Evolutionary conservation across 2,888 invertebrate species (phyloP), one percentile per base, ranked within the genome.

Genomic region (Cerastis leucographa): DNA sequence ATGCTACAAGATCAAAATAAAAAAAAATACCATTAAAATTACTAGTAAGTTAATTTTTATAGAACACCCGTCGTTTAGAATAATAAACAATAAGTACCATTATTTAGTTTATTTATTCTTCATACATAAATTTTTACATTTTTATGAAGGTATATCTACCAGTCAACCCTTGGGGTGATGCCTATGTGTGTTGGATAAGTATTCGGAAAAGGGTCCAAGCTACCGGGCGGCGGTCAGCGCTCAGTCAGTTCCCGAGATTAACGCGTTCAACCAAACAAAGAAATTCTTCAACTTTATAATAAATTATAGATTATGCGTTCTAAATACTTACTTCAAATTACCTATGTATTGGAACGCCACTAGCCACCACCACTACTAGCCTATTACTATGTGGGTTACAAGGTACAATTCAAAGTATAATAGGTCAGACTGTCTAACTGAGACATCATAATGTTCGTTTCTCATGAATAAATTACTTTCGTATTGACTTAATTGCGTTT

Each of bases 391-490:
- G 40, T 74, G 56, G 54, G 78, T 81, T 81, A 74, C 29, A 64
- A 56, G 81, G 46, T 49, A 56, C 29, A 29, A 64, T 25, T 42
- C n/a, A 72, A 64, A 64, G 46, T 81, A 42, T 64, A 74, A 81
- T 64, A 81, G 78, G 82, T 75, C 64, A 81, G 44, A 64, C 46
- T 65, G 64, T 44, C 54, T 81, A 17, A 49, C 80, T 49, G 12
- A 51, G 42, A 61, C 77, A 49, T 49, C 49, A 59, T 71, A 11
- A 40, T 80, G 71, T 19, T 71, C 46, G 44, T 64, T 22, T 49
- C 46, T 65, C 64, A 81, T 64, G 74, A 78, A 81, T 78, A 49
- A n/a, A 42, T 80, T 19, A 54, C 54, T 61, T 67, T 76, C 35
- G 25, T 51, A 51, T 54, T 74, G 17, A 40, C 12, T 19, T n/a